Evolutionary conservation across 2,888 invertebrate species (phyloP).

Genomic region (Teleogryllus oceanicus): DNA sequence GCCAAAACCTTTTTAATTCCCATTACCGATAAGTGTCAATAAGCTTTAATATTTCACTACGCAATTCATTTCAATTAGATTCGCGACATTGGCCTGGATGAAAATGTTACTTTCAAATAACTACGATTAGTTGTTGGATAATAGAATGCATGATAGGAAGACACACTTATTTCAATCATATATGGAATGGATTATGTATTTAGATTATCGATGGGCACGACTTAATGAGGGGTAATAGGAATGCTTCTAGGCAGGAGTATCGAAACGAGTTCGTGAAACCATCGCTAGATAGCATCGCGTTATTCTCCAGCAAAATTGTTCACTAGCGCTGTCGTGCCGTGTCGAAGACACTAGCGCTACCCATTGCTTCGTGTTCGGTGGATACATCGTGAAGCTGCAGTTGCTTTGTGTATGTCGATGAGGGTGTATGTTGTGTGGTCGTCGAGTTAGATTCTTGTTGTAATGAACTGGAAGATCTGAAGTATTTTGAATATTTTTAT

Average conservation of each 20-base stretch:
- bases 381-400: neutral
- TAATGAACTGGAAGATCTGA: neutral
- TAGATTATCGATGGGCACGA: too few species aligned
- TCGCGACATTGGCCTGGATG: too few species aligned
- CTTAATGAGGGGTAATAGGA: too few species aligned
- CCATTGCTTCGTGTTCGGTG: neutral
- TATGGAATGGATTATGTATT: neutral
- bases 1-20: too few species aligned
- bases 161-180: neutral
- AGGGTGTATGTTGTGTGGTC: neutral
- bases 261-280: too few species aligned
- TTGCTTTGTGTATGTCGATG: constrained; percentile 4
- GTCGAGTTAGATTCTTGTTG: neutral
- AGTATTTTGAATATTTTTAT: neutral
- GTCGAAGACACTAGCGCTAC: neutral
- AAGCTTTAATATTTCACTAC: too few species aligned
- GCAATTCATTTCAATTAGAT: too few species aligned
- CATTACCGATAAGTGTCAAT: too few species aligned
- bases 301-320: neutral
- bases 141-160: too few species aligned
- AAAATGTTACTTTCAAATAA: too few species aligned
- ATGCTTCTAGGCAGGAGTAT: too few species aligned
- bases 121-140: too few species aligned
- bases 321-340: neutral
- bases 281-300: neutral